Conservation (phyloP, 1,140 invertebrate species). For the Harlomillsia oculata region DNA sequence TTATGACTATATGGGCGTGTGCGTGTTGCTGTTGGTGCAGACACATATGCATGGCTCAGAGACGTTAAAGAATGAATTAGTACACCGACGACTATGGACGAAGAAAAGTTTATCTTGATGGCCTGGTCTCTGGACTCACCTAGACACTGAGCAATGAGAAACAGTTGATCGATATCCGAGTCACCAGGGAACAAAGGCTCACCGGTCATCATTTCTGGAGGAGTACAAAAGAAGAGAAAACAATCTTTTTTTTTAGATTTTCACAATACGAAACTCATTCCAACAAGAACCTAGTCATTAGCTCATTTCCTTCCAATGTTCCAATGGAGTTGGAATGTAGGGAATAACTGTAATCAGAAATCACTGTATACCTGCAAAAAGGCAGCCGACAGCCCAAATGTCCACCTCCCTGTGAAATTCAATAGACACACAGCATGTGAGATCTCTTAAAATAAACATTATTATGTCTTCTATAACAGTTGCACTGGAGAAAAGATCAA, state of each 20-base stretch:
- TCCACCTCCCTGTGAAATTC: conserved; percentile 63
- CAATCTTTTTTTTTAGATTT: neutral
- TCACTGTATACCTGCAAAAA: conserved; percentile 51
- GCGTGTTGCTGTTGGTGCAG: too few relatives aligned
- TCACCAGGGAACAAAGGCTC: conserved; percentile 78
- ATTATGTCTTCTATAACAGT: too few relatives aligned
- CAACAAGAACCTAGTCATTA: too few relatives aligned
- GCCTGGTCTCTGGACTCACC: conserved; percentile 43
- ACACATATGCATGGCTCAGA: neutral
- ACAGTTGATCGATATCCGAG: conserved; percentile 83
- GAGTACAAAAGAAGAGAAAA: neutral
- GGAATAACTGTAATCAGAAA: too few relatives aligned
- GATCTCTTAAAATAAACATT: too few relatives aligned
- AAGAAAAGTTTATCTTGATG: neutral
- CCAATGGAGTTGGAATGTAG: too few relatives aligned
- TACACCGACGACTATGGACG: neutral
- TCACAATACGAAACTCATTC: too few relatives aligned
- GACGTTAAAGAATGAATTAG: neutral
- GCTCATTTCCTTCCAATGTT: too few relatives aligned
- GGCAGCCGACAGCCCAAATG: conserved; percentile 77
- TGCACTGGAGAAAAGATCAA: too few relatives aligned
- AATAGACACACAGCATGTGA: too few relatives aligned
- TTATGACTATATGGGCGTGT: too few relatives aligned
- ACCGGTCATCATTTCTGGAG: conserved; percentile 68
- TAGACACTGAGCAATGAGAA: conserved; percentile 62